Evolutionary conservation across 2,888 invertebrate species (phyloP).

Genomic region (Ichneumoninae sp.): DNA sequence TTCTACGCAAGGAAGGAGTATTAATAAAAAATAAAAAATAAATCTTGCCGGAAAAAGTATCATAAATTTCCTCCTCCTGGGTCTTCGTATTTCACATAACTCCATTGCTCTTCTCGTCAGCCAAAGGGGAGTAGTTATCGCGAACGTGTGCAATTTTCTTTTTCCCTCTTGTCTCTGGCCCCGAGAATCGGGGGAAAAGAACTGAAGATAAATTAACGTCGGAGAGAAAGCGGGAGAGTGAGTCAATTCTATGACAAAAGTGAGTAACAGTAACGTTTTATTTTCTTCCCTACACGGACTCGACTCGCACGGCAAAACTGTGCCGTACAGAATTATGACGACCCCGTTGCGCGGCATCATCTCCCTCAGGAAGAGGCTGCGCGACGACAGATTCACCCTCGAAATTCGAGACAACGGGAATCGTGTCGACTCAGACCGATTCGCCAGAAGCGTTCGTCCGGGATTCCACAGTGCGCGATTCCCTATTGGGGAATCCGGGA

Average conservation of each 20-base stretch:
- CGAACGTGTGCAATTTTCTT: conserved; percentile 39
- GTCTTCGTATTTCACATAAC: conserved; percentile 13
- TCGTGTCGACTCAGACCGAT: conserved; percentile 42
- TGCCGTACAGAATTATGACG: conserved; percentile 31
- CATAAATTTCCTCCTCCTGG: conserved; percentile 35
- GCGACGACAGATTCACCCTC: conserved; percentile 49
- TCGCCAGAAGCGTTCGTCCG: conserved; percentile 15
- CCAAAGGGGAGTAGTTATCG: conserved; percentile 42
- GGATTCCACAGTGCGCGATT: conserved; percentile 44
- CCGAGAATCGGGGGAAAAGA: background rate
- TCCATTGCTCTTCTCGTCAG: conserved; percentile 28
- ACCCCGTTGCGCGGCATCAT: conserved; percentile 41
- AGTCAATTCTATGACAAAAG: conserved; percentile 32
- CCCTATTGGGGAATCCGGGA: conserved; percentile 59
- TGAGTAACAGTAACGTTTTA: conserved; percentile 39
- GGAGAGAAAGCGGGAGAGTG: background rate
- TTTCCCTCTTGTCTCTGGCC: background rate
- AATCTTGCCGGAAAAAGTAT: background rate
- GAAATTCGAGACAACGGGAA: conserved; percentile 54
- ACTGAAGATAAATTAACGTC: conserved; percentile 7
- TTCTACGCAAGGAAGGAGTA: background rate
- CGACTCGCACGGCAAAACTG: background rate
- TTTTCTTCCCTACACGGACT: conserved; percentile 5
- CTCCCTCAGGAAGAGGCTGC: conserved; percentile 35
- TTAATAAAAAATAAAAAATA: background rate